Evolutionary conservation across 2,888 invertebrate species (phyloP).

Genomic region (Cremastobaeus sp.): DNA sequence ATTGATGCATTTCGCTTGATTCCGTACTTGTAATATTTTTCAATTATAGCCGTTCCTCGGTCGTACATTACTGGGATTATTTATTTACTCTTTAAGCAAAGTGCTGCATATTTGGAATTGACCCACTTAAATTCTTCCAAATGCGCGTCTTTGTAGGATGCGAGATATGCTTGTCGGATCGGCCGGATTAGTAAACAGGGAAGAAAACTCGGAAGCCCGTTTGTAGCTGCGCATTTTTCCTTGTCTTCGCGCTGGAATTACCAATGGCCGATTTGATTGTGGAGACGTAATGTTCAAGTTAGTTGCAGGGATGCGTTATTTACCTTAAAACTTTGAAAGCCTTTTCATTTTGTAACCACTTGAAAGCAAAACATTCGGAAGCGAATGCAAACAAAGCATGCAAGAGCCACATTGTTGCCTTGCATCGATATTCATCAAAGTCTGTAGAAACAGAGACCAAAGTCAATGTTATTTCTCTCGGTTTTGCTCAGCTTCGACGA

Average conservation of each 20-base stretch:
- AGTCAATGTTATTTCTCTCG: slow-evolving; percentile 61
- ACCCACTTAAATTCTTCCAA: too few relatives aligned
- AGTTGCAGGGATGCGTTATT: slow-evolving; percentile 38
- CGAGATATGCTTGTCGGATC: too few relatives aligned
- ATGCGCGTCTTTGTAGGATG: too few relatives aligned
- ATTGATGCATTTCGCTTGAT: too few relatives aligned
- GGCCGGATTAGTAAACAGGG: too few relatives aligned
- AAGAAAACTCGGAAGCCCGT: not conserved
- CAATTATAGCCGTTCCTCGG: too few relatives aligned
- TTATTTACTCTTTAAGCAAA: too few relatives aligned
- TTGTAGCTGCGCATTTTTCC: too few relatives aligned
- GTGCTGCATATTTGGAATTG: too few relatives aligned
- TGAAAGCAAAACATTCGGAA: slow-evolving; percentile 54
- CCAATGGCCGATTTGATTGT: slow-evolving; percentile 23
- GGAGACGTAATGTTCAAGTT: slow-evolving; percentile 25
- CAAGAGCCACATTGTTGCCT: slow-evolving; percentile 52
- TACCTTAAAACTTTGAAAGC: slow-evolving; percentile 49
- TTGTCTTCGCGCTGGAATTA: too few relatives aligned
- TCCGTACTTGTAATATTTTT: slow-evolving; percentile 6
- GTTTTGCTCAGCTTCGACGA: slow-evolving; percentile 46
- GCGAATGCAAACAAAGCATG: slow-evolving; percentile 57
- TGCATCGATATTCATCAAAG: slow-evolving; percentile 59
- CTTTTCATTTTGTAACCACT: slow-evolving; percentile 46
- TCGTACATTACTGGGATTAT: too few relatives aligned
- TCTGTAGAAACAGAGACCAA: slow-evolving; percentile 55